A percentile compares a stretch with the other conserved stretches of the same genome.
phyloP scores from a whole-genome alignment of 2,113 vertebrate species.

The Phaethornis superciliosus region DNA sequence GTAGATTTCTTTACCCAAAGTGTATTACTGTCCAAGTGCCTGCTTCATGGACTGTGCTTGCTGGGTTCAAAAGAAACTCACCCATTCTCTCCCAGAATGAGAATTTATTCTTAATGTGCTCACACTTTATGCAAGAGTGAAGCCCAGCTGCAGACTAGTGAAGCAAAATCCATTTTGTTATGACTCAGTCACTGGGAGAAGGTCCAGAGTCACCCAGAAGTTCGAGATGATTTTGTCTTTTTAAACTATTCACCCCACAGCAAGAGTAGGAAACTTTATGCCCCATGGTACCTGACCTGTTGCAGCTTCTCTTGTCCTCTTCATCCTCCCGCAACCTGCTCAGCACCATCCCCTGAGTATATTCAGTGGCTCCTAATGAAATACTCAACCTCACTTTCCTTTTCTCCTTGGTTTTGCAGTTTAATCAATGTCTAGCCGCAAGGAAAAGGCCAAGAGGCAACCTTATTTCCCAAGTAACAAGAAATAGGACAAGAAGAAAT shows the following conservation, averaged over 20 bases:
- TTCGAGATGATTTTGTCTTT: not conserved
- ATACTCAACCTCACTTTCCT: not conserved
- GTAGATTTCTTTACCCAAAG: not conserved
- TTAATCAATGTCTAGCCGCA: not conserved
- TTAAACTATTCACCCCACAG: not conserved
- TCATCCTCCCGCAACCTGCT: accelerated
- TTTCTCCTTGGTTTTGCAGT: not conserved
- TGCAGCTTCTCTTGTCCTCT: not conserved
- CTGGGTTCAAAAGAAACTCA: not conserved
- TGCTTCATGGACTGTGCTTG: not conserved
- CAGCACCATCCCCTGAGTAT: not conserved
- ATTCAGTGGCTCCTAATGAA: not conserved
- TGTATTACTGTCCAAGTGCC: too few species aligned
- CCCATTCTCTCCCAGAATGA: accelerated
- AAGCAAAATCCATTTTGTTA: constrained; percentile 2
- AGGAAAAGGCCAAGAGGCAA: not conserved
- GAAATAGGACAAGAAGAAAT: too few species aligned
- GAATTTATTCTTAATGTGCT: not conserved
- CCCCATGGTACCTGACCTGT: not conserved
- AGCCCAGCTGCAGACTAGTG: not conserved
- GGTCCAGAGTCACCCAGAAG: not conserved
- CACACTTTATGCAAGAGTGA: not conserved
- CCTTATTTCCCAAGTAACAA: not conserved
- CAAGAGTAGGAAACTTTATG: not conserved
- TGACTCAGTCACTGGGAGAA: not conserved